These are phyloP conservation scores for Neotoma lepida DNA, from an alignment of 2,113 vertebrate species.

Conservation along the genomic window DNA sequence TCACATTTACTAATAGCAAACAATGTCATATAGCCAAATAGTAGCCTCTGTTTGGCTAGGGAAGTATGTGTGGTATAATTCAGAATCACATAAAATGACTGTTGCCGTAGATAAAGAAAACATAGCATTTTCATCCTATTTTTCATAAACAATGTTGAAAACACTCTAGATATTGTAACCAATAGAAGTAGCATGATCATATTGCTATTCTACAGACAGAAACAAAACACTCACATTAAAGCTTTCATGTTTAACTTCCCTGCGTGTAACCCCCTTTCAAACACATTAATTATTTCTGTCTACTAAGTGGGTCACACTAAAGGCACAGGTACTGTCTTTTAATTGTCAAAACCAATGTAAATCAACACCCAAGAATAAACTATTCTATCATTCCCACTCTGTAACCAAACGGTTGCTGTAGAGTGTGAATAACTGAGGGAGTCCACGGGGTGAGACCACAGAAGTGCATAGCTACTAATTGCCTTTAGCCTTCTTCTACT, in stretches of 20 bases:
- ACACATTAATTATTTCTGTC: slow-evolving; percentile 13
- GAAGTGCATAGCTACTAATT: not conserved
- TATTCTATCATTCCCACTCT: not conserved
- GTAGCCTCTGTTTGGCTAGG: not conserved
- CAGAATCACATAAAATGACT: not conserved
- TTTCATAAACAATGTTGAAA: not conserved
- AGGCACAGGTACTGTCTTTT: not conserved
- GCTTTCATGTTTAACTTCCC: not conserved
- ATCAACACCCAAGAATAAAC: not conserved
- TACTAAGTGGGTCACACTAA: not conserved
- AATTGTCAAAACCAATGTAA: slow-evolving; percentile 8
- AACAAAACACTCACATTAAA: not conserved
- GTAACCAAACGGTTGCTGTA: not conserved
- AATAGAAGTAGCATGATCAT: not conserved
- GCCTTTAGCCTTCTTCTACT: not conserved
- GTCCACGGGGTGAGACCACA: accelerated
- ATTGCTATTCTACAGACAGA: not conserved
- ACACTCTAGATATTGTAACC: not conserved
- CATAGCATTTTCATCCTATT: not conserved
- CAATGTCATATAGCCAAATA: not conserved
- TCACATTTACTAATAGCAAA: not conserved
- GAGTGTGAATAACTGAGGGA: not conserved
- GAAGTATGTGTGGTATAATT: not conserved
- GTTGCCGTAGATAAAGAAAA: not conserved
- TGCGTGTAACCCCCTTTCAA: not conserved